Evolutionary conservation across 2,888 invertebrate species (phyloP).

Genomic region (Drosophila multiciliata): DNA sequence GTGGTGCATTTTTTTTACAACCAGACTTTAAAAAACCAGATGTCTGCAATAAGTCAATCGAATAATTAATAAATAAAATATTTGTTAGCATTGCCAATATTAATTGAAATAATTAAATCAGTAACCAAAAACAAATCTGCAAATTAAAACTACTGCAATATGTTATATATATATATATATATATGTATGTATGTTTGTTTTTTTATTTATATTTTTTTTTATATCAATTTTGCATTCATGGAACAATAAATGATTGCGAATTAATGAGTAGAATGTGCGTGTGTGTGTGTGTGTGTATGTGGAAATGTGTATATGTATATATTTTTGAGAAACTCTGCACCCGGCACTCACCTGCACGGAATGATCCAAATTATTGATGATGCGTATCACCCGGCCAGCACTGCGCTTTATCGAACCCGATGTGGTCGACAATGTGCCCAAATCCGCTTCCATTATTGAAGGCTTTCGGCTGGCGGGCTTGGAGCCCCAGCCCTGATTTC

Average conservation of each 20-base stretch:
- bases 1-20: not conserved
- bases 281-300: not conserved
- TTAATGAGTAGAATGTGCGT: not conserved
- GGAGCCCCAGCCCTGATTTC: slow-evolving; percentile 87
- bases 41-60: not conserved
- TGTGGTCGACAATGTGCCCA: slow-evolving; percentile 88
- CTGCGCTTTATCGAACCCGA: slow-evolving; percentile 89
- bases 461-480: slow-evolving; percentile 92
- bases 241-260: slow-evolving; percentile 51
- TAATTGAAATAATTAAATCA: slow-evolving; percentile 64
- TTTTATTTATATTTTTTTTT: not conserved
- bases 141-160: slow-evolving; percentile 19
- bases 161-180: not conserved
- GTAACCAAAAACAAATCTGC: slow-evolving; percentile 10
- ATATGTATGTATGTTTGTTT: not conserved
- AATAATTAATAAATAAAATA: slow-evolving; percentile 12
- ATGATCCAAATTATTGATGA: slow-evolving; percentile 97
- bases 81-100: slow-evolving; percentile 25
- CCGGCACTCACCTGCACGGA: slow-evolving; percentile 90
- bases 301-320: not conserved
- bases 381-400: slow-evolving; percentile 94
- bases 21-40: not conserved
- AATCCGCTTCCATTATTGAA: slow-evolving; percentile 92
- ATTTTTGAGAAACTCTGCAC: not conserved
- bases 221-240: slow-evolving; percentile 32